Evolutionary conservation across 1,140 invertebrate species (phyloP), one percentile per base, ranked within the genome.

Genomic region (Vanessa atalanta): DNA sequence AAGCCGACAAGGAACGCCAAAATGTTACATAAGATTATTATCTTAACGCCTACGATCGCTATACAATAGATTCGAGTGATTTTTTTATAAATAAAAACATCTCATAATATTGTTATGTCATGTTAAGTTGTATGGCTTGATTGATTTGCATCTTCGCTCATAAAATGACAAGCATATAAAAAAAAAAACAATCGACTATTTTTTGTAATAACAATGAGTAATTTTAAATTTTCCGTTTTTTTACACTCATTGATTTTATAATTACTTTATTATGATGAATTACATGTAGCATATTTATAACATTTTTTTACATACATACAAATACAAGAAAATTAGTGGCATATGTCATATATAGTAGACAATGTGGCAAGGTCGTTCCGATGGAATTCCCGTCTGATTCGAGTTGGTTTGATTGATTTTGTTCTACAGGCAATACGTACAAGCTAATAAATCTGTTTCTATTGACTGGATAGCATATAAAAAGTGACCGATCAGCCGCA

Each of bases 91-190:
- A 82, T 74, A 85, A 83, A 88, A 88, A 86, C 80, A 83, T 79
- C 66, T 77, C 68, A 82, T 83, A 85, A 85, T 86, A 75, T 83
- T 83, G 82, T 88, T 86, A 88, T 88, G 89, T 89, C 87, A 88
- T 85, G 81, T 79, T 75, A 77, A 73, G 65, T 73, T 70, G 72
- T 85, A 82, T 83, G 67, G 65, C 76, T 81, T 86, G 83, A 89
- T 88, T 89, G 80, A 85, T 87, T 81, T 80, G 72, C 80, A 79
- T 83, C 79, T 78, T 70, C 47, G 48, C 66, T 69, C 5, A 26
- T 64, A 73, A 73, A 69, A 68, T 37, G 48, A n/a, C 61, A 60
- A 73, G 20, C 7, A 47, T 15, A 14, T 23, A 61, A 57, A 48
- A 63, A 67, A 67, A 20, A 61, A 7, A 61, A 73, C 23, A 73